These are phyloP conservation scores for Mesaphorura yosii DNA, from an alignment of 1,140 invertebrate species.

Conservation along the genomic window DNA sequence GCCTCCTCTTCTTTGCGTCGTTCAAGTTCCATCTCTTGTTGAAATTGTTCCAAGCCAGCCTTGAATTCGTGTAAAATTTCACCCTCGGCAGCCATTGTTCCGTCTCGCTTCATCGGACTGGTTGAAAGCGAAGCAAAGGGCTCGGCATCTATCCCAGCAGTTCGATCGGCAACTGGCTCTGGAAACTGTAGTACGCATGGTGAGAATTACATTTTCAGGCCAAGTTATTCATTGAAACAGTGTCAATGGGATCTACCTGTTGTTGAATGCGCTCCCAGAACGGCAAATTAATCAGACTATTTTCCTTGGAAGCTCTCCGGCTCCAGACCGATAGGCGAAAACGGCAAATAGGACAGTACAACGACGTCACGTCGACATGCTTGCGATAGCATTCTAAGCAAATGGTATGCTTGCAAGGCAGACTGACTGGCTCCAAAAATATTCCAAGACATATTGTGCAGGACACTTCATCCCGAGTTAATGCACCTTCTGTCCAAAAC, in stretches of 20 bases:
- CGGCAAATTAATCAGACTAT: constrained; percentile 14
- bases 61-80: constrained; percentile 16
- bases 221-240: not conserved
- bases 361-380: constrained; percentile 1
- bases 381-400: constrained; percentile 17
- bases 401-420: constrained; percentile 22
- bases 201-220: not conserved
- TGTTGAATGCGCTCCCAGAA: constrained; percentile 20
- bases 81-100: constrained; percentile 1
- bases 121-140: not conserved
- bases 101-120: constrained; percentile 7
- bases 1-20: constrained; percentile 9
- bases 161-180: constrained; percentile 1
- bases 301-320: constrained; percentile 13
- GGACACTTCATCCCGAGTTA: constrained; percentile 19
- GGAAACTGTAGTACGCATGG: constrained; percentile 8
- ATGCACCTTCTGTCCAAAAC: constrained; percentile 4
- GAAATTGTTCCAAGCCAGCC: not conserved
- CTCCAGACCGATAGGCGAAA: constrained; percentile 20
- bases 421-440: constrained; percentile 21
- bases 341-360: constrained; percentile 22
- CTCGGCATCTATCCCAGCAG: constrained; percentile 10
- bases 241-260: constrained; percentile 13
- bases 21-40: constrained; percentile 10
- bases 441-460: constrained; percentile 25